Conservation (phyloP, 2,888 invertebrate genomes). For the Lithophane ornitopus region DNA sequence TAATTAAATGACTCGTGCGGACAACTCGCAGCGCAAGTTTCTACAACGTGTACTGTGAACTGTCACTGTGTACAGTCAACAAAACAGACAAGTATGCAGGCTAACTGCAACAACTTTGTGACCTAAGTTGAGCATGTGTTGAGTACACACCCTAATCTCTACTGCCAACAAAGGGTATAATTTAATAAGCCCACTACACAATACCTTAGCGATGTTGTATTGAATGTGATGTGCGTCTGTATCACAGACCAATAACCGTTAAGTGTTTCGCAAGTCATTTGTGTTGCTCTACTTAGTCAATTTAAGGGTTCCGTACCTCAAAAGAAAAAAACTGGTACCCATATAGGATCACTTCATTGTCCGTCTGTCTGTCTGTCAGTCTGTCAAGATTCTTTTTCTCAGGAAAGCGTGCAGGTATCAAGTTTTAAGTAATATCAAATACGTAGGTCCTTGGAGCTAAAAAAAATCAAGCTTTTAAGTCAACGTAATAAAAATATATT, state of each 20-base stretch:
- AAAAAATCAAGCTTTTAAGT: no score
- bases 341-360: no score
- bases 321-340: no score
- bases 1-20: constrained; percentile 79
- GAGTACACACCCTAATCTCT: constrained; percentile 3
- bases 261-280: background rate
- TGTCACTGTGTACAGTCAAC: constrained; percentile 50
- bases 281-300: background rate
- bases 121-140: constrained; percentile 7
- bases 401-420: no score
- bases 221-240: background rate
- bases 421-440: no score
- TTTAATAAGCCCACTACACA: background rate
- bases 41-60: constrained; percentile 59
- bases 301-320: no score
- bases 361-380: no score
- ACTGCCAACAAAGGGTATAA: background rate
- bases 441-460: no score
- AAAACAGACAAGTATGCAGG: constrained; percentile 25
- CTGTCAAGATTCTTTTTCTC: no score
- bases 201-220: background rate
- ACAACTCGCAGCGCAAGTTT: constrained; percentile 71
- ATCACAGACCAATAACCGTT: background rate
- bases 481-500: no score
- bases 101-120: constrained; percentile 29